Conservation (phyloP, 2,888 invertebrate species). For the Oxycera nigricornis region DNA sequence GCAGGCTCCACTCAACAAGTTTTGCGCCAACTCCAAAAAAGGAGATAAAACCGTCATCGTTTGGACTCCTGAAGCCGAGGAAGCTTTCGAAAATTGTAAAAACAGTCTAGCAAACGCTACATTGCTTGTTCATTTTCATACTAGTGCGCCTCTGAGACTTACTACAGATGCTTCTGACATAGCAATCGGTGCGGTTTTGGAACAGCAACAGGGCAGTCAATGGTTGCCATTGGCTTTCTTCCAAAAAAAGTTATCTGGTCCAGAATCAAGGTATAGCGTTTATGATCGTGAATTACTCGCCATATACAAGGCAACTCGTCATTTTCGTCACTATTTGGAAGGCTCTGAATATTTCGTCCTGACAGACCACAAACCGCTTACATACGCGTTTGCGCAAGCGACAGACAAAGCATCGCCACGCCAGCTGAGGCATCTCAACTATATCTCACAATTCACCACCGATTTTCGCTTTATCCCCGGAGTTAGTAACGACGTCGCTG, state of each 20-base stretch:
- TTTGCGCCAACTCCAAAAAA: not conserved
- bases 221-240: slow-evolving; percentile 52
- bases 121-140: slow-evolving; percentile 30
- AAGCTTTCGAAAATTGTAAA: not conserved
- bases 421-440: not conserved
- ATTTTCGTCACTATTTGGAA: slow-evolving; percentile 44
- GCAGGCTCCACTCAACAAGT: not conserved
- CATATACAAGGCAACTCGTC: slow-evolving; percentile 50
- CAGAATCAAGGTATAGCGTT: slow-evolving; percentile 51
- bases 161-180: slow-evolving; percentile 48
- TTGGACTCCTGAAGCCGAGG: not conserved
- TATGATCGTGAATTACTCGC: slow-evolving; percentile 51
- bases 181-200: slow-evolving; percentile 50
- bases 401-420: not conserved
- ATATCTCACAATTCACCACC: not conserved
- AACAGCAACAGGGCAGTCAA: slow-evolving; percentile 45
- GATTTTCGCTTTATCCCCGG: no score
- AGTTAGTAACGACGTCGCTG: not conserved
- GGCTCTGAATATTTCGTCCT: not conserved
- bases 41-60: not conserved
- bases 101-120: slow-evolving; percentile 1
- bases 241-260: slow-evolving; percentile 48
- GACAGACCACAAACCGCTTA: not conserved
- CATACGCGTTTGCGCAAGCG: no score
- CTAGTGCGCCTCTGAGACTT: not conserved